Conservation (phyloP, 2,113 vertebrate genomes). For the Lichenostomus cassidix region DNA sequence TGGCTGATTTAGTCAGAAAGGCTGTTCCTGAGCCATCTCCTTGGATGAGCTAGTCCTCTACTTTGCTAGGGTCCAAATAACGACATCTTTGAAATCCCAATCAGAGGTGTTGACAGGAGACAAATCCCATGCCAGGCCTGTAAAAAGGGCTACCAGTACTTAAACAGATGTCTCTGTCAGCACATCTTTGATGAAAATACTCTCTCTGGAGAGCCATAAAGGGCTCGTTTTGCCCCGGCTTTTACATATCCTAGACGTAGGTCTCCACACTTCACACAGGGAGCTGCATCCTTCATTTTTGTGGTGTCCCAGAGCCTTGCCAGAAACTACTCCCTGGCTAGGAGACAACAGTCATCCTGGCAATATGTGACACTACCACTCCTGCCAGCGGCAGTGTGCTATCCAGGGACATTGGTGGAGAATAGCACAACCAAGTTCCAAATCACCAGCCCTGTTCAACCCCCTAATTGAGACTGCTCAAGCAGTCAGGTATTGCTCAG, state of each 20-base stretch:
- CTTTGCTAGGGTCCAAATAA: background rate
- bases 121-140: background rate
- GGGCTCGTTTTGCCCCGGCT: fast-evolving
- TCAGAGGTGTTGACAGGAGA: background rate
- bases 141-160: background rate
- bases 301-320: background rate
- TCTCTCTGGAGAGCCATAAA: background rate
- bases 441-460: background rate
- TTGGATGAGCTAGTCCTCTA: background rate
- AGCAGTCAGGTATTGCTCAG: background rate
- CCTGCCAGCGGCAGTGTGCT: background rate
- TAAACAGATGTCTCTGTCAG: background rate
- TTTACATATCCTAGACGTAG: background rate
- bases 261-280: background rate
- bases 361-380: background rate
- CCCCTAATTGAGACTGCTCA: background rate
- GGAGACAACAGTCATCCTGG: background rate
- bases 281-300: background rate
- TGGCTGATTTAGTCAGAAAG: background rate
- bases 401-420: background rate
- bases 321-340: background rate
- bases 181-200: background rate
- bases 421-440: background rate
- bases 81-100: background rate
- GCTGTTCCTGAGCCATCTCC: background rate